Percentiles rank a stretch among this genome's conserved stretches.
Evolutionary conservation across 2,888 invertebrate species (phyloP).

Genomic region (Autographa gamma): DNA sequence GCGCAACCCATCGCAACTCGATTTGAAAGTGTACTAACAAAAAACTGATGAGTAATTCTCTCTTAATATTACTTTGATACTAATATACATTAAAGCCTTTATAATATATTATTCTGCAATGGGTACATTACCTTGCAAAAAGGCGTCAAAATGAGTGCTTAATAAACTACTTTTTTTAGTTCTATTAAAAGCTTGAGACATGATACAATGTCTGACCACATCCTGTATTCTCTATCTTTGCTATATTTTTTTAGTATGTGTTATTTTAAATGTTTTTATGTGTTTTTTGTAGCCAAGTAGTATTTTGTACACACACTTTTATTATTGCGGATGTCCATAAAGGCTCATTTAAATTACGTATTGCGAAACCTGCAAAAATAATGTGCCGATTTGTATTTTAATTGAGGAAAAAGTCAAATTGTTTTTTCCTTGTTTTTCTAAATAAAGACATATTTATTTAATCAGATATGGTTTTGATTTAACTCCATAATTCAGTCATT

Average conservation of each 20-base stretch:
- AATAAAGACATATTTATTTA: slow-evolving; percentile 9
- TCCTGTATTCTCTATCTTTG: too few species aligned
- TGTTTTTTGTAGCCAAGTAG: not conserved
- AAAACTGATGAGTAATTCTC: not conserved
- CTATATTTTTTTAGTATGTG: not conserved
- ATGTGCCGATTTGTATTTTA: too few species aligned
- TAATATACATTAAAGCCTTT: not conserved
- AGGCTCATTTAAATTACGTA: not conserved
- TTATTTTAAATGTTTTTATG: not conserved
- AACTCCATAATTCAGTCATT: not conserved
- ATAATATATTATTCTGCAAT: not conserved
- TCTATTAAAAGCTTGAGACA: too few species aligned
- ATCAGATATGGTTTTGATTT: slow-evolving; percentile 19
- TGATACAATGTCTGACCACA: too few species aligned
- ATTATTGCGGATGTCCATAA: not conserved
- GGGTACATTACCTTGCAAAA: not conserved
- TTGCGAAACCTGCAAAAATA: too few species aligned
- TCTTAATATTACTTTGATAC: too few species aligned
- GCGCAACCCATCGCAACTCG: not conserved
- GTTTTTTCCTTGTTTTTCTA: not conserved
- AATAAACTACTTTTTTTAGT: too few species aligned
- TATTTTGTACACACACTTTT: not conserved
- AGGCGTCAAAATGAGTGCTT: too few species aligned
- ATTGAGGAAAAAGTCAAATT: not conserved
- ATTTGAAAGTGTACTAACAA: not conserved